Evolutionary conservation across 2,797 vertebrate species (phyloP).

Genomic region (Acrossocheilus fasciatus): DNA sequence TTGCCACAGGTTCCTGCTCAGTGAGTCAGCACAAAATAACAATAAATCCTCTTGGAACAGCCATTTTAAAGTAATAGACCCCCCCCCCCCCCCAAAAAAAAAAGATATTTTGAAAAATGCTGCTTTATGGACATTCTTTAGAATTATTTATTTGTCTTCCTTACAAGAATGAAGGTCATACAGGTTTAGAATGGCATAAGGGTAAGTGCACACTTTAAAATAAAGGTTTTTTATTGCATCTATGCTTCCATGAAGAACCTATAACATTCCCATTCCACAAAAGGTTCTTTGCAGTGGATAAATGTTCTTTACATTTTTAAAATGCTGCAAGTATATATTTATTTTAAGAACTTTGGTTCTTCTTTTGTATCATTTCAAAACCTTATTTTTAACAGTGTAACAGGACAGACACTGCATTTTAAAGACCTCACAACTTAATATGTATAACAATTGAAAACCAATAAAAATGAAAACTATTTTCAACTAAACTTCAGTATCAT

Average conservation of each 20-base stretch:
- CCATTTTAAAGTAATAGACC: background rate
- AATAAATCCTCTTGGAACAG: background rate
- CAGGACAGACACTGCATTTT: background rate
- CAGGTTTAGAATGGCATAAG: background rate
- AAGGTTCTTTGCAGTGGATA: background rate
- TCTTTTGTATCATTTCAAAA: background rate
- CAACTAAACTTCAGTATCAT: background rate
- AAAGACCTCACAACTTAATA: background rate
- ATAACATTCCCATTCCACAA: background rate
- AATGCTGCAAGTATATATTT: background rate
- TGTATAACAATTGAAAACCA: background rate
- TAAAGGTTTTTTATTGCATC: background rate
- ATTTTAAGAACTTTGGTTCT: background rate
- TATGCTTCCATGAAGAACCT: background rate
- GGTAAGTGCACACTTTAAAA: background rate
- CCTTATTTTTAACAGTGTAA: background rate
- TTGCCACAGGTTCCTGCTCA: background rate
- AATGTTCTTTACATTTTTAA: background rate
- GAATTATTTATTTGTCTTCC: background rate
- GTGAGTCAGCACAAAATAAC: constrained; percentile 16
- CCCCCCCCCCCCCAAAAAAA: too few relatives aligned
- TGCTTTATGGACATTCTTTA: background rate
- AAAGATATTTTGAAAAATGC: background rate
- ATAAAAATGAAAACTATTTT: background rate
- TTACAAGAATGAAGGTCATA: background rate